phyloP scores from a whole-genome alignment of 2,797 vertebrate genomes.

The Coendou prehensilis region DNA sequence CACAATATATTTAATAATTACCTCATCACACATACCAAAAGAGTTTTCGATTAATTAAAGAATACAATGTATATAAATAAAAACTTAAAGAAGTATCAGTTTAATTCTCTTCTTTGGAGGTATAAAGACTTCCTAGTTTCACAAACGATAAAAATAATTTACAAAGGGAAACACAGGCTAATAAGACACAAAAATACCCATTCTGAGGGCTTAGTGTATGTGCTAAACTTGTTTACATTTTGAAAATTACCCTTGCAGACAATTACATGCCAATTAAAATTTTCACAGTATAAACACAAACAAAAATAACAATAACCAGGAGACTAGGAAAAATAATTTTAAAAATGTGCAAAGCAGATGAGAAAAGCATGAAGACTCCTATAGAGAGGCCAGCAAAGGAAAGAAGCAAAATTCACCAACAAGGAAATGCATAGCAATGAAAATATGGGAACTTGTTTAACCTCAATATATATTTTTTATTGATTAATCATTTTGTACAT shows the following conservation, averaged over 20 bases:
- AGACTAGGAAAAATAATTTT: conserved; percentile 12
- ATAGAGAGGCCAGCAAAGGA: neutral
- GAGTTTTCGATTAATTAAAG: conserved; percentile 26
- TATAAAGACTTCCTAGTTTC: neutral
- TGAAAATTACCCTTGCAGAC: conserved; percentile 28
- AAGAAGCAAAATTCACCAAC: neutral
- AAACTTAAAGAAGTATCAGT: conserved; percentile 20
- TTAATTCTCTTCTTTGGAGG: neutral
- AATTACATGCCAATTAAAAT: conserved; percentile 6
- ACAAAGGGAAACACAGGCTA: neutral
- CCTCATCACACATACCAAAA: conserved; percentile 2
- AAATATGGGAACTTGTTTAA: conserved; percentile 13
- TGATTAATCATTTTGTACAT: neutral
- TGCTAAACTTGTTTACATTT: neutral
- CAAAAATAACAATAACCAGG: neutral
- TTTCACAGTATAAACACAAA: neutral
- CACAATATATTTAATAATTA: conserved; percentile 44
- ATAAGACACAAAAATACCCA: too few species aligned
- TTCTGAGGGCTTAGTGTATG: neutral
- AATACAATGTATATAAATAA: conserved; percentile 43
- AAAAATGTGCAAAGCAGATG: neutral
- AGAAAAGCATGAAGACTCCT: neutral
- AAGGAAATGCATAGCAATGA: neutral
- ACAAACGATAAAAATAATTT: neutral
- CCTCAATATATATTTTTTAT: neutral